Evolutionary conservation across 2,888 invertebrate genomes (phyloP).

Genomic region (Sesamia inferens): DNA sequence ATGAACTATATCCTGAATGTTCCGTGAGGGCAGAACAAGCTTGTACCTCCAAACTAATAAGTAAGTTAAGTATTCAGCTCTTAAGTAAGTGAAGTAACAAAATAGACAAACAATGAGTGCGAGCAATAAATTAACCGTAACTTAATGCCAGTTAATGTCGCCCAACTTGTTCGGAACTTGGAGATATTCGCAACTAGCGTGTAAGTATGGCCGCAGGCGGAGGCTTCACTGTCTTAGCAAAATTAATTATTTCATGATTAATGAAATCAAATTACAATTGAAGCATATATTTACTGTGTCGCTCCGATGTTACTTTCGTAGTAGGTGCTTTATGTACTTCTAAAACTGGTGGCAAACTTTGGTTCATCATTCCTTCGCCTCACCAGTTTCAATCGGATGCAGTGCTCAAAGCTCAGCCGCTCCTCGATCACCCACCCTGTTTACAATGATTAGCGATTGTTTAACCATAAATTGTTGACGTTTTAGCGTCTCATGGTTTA

Average conservation of each 20-base stretch:
- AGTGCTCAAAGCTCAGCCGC: not conserved
- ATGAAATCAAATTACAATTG: not conserved
- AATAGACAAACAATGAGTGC: slow-evolving; percentile 73
- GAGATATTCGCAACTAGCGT: slow-evolving; percentile 72
- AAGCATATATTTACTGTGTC: not conserved
- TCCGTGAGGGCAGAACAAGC: not conserved
- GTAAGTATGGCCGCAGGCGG: not conserved
- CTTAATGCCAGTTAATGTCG: slow-evolving; percentile 51
- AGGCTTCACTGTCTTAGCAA: slow-evolving; percentile 1
- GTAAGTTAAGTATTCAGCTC: slow-evolving; percentile 14
- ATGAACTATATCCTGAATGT: not conserved
- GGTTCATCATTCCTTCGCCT: not conserved
- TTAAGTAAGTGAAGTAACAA: slow-evolving; percentile 51
- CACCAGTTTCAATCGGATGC: no score
- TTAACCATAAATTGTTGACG: no score
- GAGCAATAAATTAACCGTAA: slow-evolving; percentile 75
- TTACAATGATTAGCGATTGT: no score
- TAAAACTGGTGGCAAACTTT: not conserved
- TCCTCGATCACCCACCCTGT: not conserved
- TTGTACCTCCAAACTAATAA: slow-evolving; percentile 23
- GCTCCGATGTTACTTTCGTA: not conserved
- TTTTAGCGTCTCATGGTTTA: no score
- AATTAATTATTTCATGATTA: slow-evolving; percentile 1
- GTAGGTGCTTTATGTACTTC: not conserved
- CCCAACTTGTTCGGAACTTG: slow-evolving; percentile 38